These are phyloP conservation scores for Carabus problematicus DNA, from an alignment of 2,888 invertebrate genomes.

Conservation along the genomic window DNA sequence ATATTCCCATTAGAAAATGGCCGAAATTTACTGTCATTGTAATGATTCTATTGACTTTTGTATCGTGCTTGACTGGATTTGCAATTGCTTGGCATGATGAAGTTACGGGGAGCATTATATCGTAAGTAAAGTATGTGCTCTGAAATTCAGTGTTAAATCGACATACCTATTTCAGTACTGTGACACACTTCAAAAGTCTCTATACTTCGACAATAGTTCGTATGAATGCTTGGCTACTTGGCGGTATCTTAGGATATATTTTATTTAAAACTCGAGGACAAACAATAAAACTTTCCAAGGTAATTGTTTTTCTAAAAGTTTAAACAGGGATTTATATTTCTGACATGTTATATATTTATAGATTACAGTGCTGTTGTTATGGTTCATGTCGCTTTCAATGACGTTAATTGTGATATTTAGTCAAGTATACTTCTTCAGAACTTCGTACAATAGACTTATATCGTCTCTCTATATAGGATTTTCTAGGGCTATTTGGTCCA, in stretches of 20 bases:
- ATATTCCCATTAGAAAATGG: constrained; percentile 59
- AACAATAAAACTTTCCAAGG: constrained; percentile 50
- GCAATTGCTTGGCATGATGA: constrained; percentile 14
- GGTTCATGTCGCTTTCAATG: constrained; percentile 16
- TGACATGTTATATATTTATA: constrained; percentile 3
- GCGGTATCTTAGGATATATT: constrained; percentile 57
- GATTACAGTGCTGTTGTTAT: constrained; percentile 10
- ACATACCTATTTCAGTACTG: neutral
- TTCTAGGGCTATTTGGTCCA: constrained; percentile 24
- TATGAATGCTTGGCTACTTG: constrained; percentile 58
- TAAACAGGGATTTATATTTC: no score
- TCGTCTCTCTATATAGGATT: constrained; percentile 17
- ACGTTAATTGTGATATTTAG: neutral
- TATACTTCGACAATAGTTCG: constrained; percentile 55
- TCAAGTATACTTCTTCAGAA: constrained; percentile 7
- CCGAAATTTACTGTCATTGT: constrained; percentile 50
- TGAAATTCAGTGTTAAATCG: no score
- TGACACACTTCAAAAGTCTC: neutral
- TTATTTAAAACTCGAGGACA: constrained; percentile 54
- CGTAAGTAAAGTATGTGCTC: constrained; percentile 9
- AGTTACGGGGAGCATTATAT: neutral
- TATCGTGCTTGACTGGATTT: constrained; percentile 13
- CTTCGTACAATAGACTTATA: constrained; percentile 15
- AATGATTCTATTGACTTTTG: constrained; percentile 37
- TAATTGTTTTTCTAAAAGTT: constrained; percentile 6